These are phyloP conservation scores for Lepidurus couesii DNA, from an alignment of 1,140 invertebrate species.

Conservation along the genomic window DNA sequence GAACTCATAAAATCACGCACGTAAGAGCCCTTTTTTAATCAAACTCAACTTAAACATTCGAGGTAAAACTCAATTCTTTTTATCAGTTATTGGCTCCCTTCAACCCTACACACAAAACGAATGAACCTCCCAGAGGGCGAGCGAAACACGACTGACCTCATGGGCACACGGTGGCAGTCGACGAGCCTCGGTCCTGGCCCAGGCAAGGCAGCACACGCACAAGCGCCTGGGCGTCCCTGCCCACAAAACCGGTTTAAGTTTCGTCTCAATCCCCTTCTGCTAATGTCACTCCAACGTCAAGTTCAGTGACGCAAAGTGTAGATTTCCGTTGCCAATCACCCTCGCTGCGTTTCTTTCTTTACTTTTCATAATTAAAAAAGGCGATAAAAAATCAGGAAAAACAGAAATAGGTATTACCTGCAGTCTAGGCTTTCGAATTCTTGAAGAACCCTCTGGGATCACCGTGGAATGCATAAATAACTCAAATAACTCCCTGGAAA, in stretches of 20 bases:
- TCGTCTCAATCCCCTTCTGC: neutral
- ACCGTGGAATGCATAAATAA: no score
- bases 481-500: no score
- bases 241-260: neutral
- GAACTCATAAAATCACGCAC: no score
- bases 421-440: no score
- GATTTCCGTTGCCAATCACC: no score
- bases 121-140: neutral
- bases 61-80: no score
- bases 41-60: no score
- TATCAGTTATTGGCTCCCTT: no score
- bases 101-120: neutral
- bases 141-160: neutral
- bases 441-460: no score
- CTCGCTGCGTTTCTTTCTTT: neutral
- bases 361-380: neutral
- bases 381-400: neutral
- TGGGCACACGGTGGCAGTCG: neutral
- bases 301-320: neutral
- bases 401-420: neutral
- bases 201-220: neutral
- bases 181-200: neutral
- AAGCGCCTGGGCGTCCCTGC: conserved; percentile 1
- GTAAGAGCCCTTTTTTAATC: no score
- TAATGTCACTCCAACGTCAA: neutral